These are phyloP conservation scores for Mobula hypostoma DNA, from an alignment of 2,113 vertebrate genomes.

Conservation along the genomic window DNA sequence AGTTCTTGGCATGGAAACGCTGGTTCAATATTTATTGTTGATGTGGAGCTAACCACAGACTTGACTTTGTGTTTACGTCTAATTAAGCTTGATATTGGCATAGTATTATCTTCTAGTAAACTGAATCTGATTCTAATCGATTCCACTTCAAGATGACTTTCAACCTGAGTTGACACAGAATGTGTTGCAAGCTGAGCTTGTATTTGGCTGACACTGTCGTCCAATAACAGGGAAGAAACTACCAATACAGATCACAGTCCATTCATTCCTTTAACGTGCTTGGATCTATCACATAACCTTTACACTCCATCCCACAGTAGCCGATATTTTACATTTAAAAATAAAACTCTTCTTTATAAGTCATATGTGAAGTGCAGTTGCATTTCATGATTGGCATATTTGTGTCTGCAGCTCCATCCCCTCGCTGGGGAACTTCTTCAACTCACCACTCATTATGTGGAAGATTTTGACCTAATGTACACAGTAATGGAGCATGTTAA, in stretches of 20 bases:
- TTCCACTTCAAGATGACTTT: not conserved
- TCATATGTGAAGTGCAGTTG: not conserved
- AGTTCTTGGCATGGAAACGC: not conserved
- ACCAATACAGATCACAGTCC: not conserved
- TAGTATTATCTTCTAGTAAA: not conserved
- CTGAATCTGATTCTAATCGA: not conserved
- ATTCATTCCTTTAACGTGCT: not conserved
- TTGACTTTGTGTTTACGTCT: not conserved
- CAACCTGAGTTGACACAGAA: not conserved
- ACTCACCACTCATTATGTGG: not conserved
- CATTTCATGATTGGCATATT: not conserved
- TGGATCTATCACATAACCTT: not conserved
- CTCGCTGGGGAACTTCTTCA: not conserved
- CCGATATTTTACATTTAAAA: not conserved
- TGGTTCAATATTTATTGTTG: not conserved
- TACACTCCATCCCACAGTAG: not conserved
- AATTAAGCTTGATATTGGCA: not conserved
- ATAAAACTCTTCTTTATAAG: not conserved
- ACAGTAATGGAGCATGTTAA: not conserved
- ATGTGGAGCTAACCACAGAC: not conserved
- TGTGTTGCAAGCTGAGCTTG: not conserved
- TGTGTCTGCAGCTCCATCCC: not conserved
- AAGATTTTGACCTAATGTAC: not conserved
- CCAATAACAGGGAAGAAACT: not conserved
- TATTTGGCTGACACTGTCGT: not conserved